phyloP scores from a whole-genome alignment of 1,140 invertebrate genomes.

The Drosophila equinoxialis region DNA sequence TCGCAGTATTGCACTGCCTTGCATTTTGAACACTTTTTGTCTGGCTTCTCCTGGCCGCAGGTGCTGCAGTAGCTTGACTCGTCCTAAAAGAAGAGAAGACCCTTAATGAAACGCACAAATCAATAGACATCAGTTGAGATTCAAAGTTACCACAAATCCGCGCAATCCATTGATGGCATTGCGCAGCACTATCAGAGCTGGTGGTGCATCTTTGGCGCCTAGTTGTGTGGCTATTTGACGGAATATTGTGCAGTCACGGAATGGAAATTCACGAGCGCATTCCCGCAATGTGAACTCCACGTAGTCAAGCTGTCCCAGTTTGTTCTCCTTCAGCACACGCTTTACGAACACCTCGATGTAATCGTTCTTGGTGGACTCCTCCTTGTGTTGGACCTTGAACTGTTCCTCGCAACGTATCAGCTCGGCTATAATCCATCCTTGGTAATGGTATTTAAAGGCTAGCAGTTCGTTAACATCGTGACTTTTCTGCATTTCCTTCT shows the following conservation, averaged over 20 bases:
- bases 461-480: slow-evolving; percentile 95
- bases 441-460: slow-evolving; percentile 95
- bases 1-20: slow-evolving; percentile 97
- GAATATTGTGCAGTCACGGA: slow-evolving; percentile 92
- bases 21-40: slow-evolving; percentile 97
- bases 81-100: slow-evolving; percentile 83
- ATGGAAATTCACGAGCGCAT: slow-evolving; percentile 93
- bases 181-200: slow-evolving; percentile 89
- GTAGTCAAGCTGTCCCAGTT: slow-evolving; percentile 90
- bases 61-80: slow-evolving; percentile 90
- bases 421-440: slow-evolving; percentile 90
- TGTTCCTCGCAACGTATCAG: slow-evolving; percentile 87
- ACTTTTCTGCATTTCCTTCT: slow-evolving; percentile 93
- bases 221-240: slow-evolving; percentile 91
- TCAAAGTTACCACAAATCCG: slow-evolving; percentile 84
- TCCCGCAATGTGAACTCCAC: slow-evolving; percentile 93
- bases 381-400: slow-evolving; percentile 84
- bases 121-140: background rate
- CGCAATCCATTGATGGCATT: slow-evolving; percentile 95
- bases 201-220: slow-evolving; percentile 88
- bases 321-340: slow-evolving; percentile 90
- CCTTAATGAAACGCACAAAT: background rate
- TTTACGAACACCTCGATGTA: slow-evolving; percentile 89
- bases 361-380: slow-evolving; percentile 84
- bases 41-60: slow-evolving; percentile 94